Evolutionary conservation across 2,797 vertebrate genomes (phyloP).

Genomic region (Xenopus petersii): DNA sequence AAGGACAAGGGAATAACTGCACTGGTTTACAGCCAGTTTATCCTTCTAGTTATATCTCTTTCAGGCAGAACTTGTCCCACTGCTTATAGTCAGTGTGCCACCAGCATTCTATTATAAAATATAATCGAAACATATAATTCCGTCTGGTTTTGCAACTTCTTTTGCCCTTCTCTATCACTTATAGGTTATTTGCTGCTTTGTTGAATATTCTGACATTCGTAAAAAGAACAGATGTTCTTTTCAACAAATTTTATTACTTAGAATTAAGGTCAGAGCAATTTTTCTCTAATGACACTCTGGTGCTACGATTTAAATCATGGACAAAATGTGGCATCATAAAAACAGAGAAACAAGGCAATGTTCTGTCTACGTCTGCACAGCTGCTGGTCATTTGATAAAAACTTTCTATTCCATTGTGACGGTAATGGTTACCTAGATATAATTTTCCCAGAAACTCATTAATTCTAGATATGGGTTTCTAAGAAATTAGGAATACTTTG

Average conservation of each 20-base stretch:
- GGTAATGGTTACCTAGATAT: background rate
- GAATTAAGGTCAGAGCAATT: slow-evolving; percentile 17
- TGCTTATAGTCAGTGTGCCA: too few species aligned
- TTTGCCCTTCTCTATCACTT: slow-evolving; percentile 3
- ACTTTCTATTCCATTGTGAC: background rate
- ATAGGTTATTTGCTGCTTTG: slow-evolving; percentile 2
- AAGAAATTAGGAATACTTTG: too few species aligned
- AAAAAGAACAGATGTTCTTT: slow-evolving; percentile 21
- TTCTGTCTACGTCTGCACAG: background rate
- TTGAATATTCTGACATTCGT: slow-evolving; percentile 7
- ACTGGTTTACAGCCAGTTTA: too few species aligned
- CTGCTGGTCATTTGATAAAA: background rate
- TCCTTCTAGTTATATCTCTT: too few species aligned
- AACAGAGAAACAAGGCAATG: background rate
- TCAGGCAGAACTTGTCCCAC: too few species aligned
- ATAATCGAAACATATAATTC: background rate
- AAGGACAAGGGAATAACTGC: too few species aligned
- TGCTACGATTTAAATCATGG: slow-evolving; percentile 11
- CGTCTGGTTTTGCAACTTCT: background rate
- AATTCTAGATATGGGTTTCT: too few species aligned
- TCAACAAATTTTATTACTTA: slow-evolving; percentile 15
- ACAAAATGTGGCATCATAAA: slow-evolving; percentile 17
- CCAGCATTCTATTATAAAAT: too few species aligned
- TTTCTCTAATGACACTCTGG: slow-evolving; percentile 14
- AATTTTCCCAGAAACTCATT: background rate